phyloP scores from a whole-genome alignment of 23 tunicate genomes.

The Halocynthia roretzi region DNA sequence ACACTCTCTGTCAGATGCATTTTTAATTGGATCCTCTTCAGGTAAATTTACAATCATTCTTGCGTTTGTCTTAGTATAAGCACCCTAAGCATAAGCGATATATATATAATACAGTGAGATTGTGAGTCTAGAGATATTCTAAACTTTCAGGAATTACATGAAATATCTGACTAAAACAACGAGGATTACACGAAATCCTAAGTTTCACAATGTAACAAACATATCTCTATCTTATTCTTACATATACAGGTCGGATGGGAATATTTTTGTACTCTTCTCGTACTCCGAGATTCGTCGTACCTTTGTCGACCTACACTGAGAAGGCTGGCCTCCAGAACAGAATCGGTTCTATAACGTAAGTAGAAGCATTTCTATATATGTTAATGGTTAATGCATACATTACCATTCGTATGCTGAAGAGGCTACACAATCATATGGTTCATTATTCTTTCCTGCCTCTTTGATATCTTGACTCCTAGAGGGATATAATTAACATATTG shows the following conservation, averaged over 20 bases:
- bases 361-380: not conserved
- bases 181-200: too few species aligned
- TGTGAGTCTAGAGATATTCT: too few species aligned
- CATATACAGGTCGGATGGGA: slow-evolving; percentile 36
- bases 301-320: slow-evolving; percentile 44
- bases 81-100: too few species aligned
- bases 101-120: too few species aligned
- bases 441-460: not conserved
- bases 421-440: too few species aligned
- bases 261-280: slow-evolving; percentile 42
- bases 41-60: not conserved
- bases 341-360: slow-evolving; percentile 29
- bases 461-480: not conserved
- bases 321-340: slow-evolving; percentile 24
- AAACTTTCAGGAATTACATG: too few species aligned
- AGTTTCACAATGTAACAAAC: too few species aligned
- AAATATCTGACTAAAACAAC: too few species aligned
- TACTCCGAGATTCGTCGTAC: slow-evolving; percentile 38
- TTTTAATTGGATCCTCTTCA: slow-evolving; percentile 32
- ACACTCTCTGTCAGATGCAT: slow-evolving; percentile 33
- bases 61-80: too few species aligned
- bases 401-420: too few species aligned
- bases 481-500: not conserved
- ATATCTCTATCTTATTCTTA: too few species aligned
- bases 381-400: too few species aligned